phyloP scores from a whole-genome alignment of 1,140 invertebrate genomes.

The Musca domestica region DNA sequence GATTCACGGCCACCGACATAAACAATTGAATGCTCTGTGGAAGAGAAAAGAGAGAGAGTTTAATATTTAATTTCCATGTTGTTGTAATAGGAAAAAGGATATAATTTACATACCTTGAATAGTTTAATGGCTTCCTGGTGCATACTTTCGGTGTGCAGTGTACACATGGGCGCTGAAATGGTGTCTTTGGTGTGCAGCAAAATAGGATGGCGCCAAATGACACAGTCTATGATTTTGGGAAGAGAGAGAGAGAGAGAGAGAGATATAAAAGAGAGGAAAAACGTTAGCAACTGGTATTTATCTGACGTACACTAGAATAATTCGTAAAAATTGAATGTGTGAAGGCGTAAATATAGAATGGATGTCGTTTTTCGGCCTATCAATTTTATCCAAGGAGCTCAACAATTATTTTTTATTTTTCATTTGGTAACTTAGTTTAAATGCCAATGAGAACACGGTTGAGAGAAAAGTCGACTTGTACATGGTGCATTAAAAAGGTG shows the following conservation, averaged over 20 bases:
- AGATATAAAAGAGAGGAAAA: not conserved
- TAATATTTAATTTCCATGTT: not conserved
- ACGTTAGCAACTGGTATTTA: too few relatives aligned
- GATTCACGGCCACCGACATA: conserved; percentile 90
- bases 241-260: conserved; percentile 26
- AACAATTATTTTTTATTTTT: too few relatives aligned
- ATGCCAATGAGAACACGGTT: too few relatives aligned
- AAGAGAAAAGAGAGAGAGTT: not conserved
- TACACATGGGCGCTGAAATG: conserved; percentile 80
- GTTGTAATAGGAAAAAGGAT: not conserved
- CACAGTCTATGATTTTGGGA: conserved; percentile 64
- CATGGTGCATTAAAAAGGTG: too few relatives aligned
- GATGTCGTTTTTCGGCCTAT: too few relatives aligned
- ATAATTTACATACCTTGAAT: conserved; percentile 74
- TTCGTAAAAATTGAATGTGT: too few relatives aligned
- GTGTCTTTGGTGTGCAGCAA: conserved; percentile 88
- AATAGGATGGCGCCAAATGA: conserved; percentile 90
- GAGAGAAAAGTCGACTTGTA: too few relatives aligned
- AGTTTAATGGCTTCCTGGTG: conserved; percentile 90
- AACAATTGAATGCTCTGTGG: conserved; percentile 86
- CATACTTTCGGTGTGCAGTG: conserved; percentile 78
- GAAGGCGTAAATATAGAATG: too few relatives aligned
- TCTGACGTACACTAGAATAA: too few relatives aligned
- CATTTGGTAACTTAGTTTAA: too few relatives aligned
- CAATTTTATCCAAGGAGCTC: too few relatives aligned